Evolutionary conservation across 2,888 invertebrate species (phyloP).

Genomic region (Phalangium opilio): DNA sequence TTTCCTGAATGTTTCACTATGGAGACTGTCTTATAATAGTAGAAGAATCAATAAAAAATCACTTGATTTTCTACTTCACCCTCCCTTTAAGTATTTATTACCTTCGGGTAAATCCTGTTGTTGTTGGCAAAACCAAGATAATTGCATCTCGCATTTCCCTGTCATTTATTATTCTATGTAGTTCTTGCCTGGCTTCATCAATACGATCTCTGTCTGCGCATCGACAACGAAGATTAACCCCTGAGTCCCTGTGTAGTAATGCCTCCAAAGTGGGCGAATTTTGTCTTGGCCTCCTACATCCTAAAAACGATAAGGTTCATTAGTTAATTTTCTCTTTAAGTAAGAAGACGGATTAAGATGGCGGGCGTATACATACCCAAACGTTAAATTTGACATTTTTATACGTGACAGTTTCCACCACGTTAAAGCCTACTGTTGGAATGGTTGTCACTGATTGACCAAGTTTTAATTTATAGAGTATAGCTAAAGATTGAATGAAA

Average conservation of each 20-base stretch:
- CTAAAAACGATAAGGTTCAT: conserved; percentile 36
- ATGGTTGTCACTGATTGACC: conserved; percentile 99
- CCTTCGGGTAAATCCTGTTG: conserved; percentile 97
- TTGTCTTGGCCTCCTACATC: conserved; percentile 99
- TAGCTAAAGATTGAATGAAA: conserved; percentile 44
- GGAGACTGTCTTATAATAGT: too few species aligned
- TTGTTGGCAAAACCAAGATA: conserved; percentile 99
- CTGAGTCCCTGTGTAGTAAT: conserved; percentile 94
- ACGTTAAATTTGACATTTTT: conserved; percentile 99
- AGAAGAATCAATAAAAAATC: too few species aligned
- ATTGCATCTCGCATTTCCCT: conserved; percentile 98
- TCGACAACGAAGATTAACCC: conserved; percentile 99
- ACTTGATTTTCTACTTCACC: too few species aligned
- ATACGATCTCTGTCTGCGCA: conserved; percentile 97
- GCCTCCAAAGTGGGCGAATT: conserved; percentile 97
- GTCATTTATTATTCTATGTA: conserved; percentile 98
- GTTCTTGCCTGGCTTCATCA: conserved; percentile 93
- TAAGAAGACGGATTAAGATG: too few species aligned
- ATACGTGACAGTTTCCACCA: conserved; percentile 97
- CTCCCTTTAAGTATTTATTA: too few species aligned
- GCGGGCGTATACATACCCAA: conserved; percentile 56
- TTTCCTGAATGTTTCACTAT: too few species aligned
- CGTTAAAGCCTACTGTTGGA: conserved; percentile 99
- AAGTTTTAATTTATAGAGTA: conserved; percentile 96
- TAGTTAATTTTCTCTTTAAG: not conserved